phyloP scores from a whole-genome alignment of 2,113 vertebrate species.

The Lophotis ruficrista region DNA sequence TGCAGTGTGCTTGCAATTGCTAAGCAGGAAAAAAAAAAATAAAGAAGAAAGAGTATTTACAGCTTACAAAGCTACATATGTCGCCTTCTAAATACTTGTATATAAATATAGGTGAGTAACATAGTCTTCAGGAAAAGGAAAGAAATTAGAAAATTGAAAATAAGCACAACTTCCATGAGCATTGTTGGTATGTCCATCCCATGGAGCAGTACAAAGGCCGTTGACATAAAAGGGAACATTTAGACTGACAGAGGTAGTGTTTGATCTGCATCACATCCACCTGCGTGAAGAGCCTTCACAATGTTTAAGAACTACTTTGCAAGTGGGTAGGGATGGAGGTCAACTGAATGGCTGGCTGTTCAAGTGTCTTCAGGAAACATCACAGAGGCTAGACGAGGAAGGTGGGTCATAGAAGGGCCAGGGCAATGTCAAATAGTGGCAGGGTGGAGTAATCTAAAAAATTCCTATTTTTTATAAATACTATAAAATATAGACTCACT shows the following conservation, averaged over 20 bases:
- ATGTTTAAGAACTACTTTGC: background rate
- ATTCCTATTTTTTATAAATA: background rate
- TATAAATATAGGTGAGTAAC: background rate
- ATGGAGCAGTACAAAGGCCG: background rate
- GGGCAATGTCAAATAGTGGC: background rate
- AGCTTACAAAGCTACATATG: background rate
- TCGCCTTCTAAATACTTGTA: background rate
- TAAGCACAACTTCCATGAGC: background rate
- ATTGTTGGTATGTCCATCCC: background rate
- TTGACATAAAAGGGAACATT: background rate
- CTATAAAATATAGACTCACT: background rate
- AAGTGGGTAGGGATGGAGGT: background rate
- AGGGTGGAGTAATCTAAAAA: background rate
- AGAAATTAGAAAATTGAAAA: background rate
- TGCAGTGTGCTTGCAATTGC: background rate
- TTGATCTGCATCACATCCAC: background rate
- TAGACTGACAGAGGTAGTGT: background rate
- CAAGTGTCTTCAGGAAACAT: background rate
- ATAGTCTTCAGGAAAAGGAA: background rate
- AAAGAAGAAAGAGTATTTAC: background rate
- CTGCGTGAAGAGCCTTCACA: background rate
- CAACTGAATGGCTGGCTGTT: background rate
- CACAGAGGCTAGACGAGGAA: background rate
- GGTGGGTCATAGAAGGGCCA: background rate
- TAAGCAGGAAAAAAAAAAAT: background rate